Evolutionary conservation across 2,888 invertebrate genomes (phyloP).

Genomic region (Diaprepes abbreviatus): DNA sequence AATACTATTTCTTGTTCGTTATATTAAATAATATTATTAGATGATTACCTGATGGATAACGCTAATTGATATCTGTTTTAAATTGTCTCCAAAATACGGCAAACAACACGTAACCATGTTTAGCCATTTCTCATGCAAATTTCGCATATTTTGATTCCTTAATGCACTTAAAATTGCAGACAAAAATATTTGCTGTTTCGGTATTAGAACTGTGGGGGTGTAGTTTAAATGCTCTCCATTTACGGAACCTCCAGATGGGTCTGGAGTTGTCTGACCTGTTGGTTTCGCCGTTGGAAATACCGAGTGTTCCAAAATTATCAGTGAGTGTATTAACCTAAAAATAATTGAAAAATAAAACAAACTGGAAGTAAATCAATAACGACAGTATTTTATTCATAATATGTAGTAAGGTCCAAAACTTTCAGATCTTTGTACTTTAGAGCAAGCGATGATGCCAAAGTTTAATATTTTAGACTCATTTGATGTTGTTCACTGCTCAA

Average conservation of each 20-base stretch:
- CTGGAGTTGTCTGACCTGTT: constrained; percentile 47
- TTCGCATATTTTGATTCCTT: constrained; percentile 77
- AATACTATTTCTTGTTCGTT: no score
- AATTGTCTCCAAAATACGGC: constrained; percentile 83
- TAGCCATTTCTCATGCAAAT: constrained; percentile 87
- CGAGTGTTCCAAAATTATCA: constrained; percentile 83
- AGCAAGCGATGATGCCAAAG: no score
- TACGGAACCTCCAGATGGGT: constrained; percentile 57
- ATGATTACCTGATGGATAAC: constrained; percentile 76
- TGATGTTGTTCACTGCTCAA: no score
- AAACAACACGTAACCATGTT: constrained; percentile 84
- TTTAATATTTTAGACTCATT: no score
- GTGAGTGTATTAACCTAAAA: constrained; percentile 75
- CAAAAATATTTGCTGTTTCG: constrained; percentile 87
- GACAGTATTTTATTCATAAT: no score
- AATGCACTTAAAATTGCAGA: constrained; percentile 84
- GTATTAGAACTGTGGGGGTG: constrained; percentile 75
- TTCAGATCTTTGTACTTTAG: no score
- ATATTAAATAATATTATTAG: no score
- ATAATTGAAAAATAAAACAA: constrained; percentile 27
- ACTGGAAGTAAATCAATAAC: no score
- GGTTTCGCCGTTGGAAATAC: constrained; percentile 65
- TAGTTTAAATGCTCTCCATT: constrained; percentile 71
- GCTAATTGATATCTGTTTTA: constrained; percentile 82
- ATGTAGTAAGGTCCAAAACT: no score